Evolutionary conservation across 2,113 vertebrate species (phyloP).

Genomic region (Hemiprocne comata): DNA sequence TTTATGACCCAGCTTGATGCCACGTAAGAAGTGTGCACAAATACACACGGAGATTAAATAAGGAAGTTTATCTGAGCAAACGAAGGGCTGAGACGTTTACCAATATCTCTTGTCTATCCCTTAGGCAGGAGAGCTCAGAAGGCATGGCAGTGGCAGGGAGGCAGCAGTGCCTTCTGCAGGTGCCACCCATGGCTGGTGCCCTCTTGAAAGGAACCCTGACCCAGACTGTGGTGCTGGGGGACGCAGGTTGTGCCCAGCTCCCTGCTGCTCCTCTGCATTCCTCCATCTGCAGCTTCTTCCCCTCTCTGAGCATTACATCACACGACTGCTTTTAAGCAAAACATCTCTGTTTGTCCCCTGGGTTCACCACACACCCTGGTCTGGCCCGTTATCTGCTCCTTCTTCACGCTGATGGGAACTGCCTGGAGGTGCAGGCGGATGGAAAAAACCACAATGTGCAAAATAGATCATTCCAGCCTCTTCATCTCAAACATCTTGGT

Average conservation of each 20-base stretch:
- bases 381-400: background rate
- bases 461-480: background rate
- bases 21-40: background rate
- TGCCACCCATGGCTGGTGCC: fast-evolving
- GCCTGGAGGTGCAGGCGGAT: background rate
- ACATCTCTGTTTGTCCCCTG: fast-evolving
- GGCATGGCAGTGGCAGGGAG: background rate
- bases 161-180: background rate
- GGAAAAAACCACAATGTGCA: background rate
- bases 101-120: background rate
- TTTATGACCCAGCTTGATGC: background rate
- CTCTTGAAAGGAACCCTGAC: fast-evolving
- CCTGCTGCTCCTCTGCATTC: fast-evolving
- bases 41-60: background rate
- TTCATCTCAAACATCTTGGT: background rate
- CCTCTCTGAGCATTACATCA: fast-evolving
- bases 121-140: background rate
- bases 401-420: fast-evolving
- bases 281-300: background rate
- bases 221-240: background rate
- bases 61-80: background rate
- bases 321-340: background rate
- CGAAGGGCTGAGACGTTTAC: fast-evolving
- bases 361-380: fast-evolving
- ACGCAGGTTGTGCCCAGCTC: background rate